Conservation (phyloP, 2,113 vertebrate genomes). For the Equus quagga region DNA sequence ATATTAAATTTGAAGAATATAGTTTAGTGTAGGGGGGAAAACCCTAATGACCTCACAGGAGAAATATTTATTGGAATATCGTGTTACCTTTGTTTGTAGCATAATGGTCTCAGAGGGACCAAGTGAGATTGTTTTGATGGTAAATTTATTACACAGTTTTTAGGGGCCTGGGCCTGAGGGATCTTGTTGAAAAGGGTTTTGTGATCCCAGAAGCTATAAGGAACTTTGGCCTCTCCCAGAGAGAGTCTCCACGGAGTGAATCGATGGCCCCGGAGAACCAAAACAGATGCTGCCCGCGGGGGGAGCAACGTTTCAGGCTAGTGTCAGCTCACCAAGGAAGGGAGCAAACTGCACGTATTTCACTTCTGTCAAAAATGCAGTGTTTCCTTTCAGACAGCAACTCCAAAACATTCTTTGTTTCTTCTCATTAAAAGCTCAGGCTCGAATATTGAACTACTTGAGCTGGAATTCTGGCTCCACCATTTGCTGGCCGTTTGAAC, state of each 20-base stretch:
- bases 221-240: slow-evolving; percentile 71
- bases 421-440: background rate
- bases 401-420: background rate
- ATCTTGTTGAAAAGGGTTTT: slow-evolving; percentile 75
- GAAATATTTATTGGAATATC: slow-evolving; percentile 82
- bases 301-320: slow-evolving; percentile 49
- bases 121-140: slow-evolving; percentile 79
- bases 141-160: slow-evolving; percentile 79
- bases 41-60: slow-evolving; percentile 79
- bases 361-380: slow-evolving; percentile 19
- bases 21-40: slow-evolving; percentile 61
- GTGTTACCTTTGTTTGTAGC: slow-evolving; percentile 80
- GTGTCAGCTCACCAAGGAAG: slow-evolving; percentile 59
- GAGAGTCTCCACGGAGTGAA: slow-evolving; percentile 63
- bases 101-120: slow-evolving; percentile 78
- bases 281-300: slow-evolving; percentile 52
- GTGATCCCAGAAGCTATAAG: slow-evolving; percentile 66
- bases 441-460: background rate
- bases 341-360: slow-evolving; percentile 19
- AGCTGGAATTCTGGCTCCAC: background rate
- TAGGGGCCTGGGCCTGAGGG: slow-evolving; percentile 74
- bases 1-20: slow-evolving; percentile 80
- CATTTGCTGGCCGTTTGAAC: background rate
- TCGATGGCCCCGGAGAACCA: slow-evolving; percentile 56
- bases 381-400: background rate